Base-by-base conservation (phyloP, 2,113 vertebrate genomes). In the Coptodon bakossiorum region DNA sequence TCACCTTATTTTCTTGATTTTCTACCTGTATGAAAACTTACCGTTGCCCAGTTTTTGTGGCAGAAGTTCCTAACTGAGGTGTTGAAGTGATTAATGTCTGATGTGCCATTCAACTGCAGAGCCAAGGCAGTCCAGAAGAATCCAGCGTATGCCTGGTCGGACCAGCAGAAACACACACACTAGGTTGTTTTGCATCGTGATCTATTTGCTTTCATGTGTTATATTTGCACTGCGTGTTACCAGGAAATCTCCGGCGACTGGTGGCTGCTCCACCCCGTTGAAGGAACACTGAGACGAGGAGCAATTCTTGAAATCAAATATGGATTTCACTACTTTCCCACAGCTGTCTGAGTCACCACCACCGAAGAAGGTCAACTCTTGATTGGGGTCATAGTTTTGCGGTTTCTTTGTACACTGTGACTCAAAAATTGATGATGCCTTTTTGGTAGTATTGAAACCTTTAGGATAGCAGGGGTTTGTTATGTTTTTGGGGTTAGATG, bases 121-220 rank as follows among this genome's bases (percentile, higher is more conserved):
- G 97, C 97, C 27, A 78, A 93, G 10, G 95, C 92, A n/a, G 96
- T 97, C 48, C 94, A 98, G 93, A 96, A 99, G 95, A 98, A 99
- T 56, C 98, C 98, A 13, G 98, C 97, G 80, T 98, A 99, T 3
- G 98, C 98, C 98, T 99, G 83, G 12, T 31, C 31, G 68, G 3
- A 81, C 84, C 83, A 91, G 16, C 2, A 80, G 9, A 89, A 52
- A 68, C 17, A 81, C 8, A 81, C 6, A 52, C 9, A 12, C 48
- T 57, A 9, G 36, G 7, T 56, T 61, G 1, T 19, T 84, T 59
- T 59, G 56, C 24, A 27, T 24, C 5, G 22, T 36, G 6, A 34
- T 31, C 11, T 82, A 5, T 34, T 34, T 45, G 12, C 7, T 31
- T 31, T 8, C 17, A 11, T 4, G 12, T 38, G 6, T 24, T 36